Base-by-base conservation (phyloP, 2,888 invertebrate species). In the Tenthredo notha region DNA sequence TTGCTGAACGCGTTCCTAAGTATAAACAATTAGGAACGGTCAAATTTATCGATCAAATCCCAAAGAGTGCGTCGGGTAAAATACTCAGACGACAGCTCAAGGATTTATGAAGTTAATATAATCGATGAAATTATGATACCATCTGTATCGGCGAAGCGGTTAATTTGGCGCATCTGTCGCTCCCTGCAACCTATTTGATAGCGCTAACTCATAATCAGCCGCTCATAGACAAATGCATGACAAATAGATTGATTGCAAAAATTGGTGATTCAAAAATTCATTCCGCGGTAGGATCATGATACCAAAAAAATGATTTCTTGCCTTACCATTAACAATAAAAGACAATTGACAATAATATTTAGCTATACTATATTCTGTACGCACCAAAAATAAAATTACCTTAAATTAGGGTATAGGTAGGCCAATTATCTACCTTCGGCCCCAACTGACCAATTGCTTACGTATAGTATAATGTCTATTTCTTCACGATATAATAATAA, bases 21-120 rank as follows among this genome's bases (percentile, higher is more conserved):
- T 97, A 96, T 91, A 98, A 98, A 91, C 95, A 95, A 87, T 93
- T 98, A 89, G 95, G 95, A n/a, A 95, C 97, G 58, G 94, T 98
- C 5, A 92, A 94, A 33, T 95, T 97, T 87, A 92, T 96, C n/a
- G 94, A 95, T 0, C 94, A 93, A 83, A 96, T 98, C 89, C 98
- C 98, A 0, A 97, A 97, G 93, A 97, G 95, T 91, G 94, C 96
- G 0, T 95, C 97, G 0, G 98, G 98, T 0, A 98, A 98, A 93
- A 97, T 98, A 88, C 93, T 98, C 84, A 94, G 97, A 85, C 95
- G 95, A 87, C 93, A 95, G 65, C 91, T 97, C 58, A 94, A 94
- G 89, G n/a, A 70, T 2, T 43, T 70, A 47, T 83, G 40, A 83
- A 80, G 2, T 58, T 12, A 15, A 33, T 15, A 47, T 15, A 33